These are phyloP conservation scores for Calliphora vomitoria DNA, from an alignment of 2,888 invertebrate genomes.

Conservation along the genomic window DNA sequence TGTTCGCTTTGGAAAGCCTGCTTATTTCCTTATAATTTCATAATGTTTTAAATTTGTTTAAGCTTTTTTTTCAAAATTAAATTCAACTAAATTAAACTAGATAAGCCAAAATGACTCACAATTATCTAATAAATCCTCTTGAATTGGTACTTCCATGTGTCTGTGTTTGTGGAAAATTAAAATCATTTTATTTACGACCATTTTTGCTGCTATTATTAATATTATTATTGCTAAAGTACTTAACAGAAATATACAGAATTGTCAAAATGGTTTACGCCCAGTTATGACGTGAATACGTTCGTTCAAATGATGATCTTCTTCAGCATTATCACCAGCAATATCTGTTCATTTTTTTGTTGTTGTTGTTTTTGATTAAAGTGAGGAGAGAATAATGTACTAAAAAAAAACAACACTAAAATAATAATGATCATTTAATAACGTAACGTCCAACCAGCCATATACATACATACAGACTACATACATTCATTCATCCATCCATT, in stretches of 20 bases:
- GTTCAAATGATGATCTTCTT: slow-evolving; percentile 61
- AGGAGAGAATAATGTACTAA: slow-evolving; percentile 37
- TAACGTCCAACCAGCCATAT: slow-evolving; percentile 36
- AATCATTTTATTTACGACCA: slow-evolving; percentile 63
- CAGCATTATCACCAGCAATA: slow-evolving; percentile 61
- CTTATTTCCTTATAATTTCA: background rate
- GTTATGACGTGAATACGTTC: slow-evolving; percentile 73
- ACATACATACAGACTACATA: background rate
- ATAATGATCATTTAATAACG: slow-evolving; percentile 56
- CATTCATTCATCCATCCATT: slow-evolving; percentile 42
- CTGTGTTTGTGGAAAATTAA: slow-evolving; percentile 25
- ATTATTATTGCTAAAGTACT: slow-evolving; percentile 69
- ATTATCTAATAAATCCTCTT: slow-evolving; percentile 71
- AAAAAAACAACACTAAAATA: slow-evolving; percentile 25
- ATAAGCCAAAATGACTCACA: slow-evolving; percentile 62
- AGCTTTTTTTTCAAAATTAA: slow-evolving; percentile 24
- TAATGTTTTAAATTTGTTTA: background rate
- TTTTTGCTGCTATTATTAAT: slow-evolving; percentile 54
- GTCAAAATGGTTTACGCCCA: slow-evolving; percentile 73
- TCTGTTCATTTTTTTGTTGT: slow-evolving; percentile 42
- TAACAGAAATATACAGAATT: slow-evolving; percentile 64
- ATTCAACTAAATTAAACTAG: slow-evolving; percentile 66
- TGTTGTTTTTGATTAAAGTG: slow-evolving; percentile 52
- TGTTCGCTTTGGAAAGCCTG: no score
- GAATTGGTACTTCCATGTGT: background rate